phyloP scores from a whole-genome alignment of 2,113 vertebrate species.

The Brachypteracias leptosomus region DNA sequence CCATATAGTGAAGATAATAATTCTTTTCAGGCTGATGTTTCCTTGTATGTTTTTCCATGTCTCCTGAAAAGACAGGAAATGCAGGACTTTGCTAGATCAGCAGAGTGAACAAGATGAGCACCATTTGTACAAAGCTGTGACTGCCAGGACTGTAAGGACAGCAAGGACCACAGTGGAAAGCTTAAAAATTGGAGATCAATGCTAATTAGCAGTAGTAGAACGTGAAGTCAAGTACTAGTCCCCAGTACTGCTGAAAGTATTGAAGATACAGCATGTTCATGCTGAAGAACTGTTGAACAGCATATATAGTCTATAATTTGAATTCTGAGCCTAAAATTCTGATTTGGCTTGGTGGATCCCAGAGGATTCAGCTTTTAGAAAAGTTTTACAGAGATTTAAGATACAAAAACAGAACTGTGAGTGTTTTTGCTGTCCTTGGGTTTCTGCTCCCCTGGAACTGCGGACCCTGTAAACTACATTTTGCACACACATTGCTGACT shows the following conservation, averaged over 20 bases:
- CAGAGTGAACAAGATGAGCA: neutral
- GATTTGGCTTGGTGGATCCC: neutral
- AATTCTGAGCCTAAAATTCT: neutral
- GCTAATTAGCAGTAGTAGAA: neutral
- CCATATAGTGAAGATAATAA: neutral
- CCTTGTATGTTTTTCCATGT: neutral
- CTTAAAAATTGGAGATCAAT: neutral
- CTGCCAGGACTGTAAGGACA: neutral
- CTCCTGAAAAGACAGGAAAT: neutral
- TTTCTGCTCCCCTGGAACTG: neutral
- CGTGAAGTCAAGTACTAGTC: neutral
- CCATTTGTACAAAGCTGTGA: neutral
- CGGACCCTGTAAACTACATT: neutral
- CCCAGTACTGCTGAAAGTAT: neutral
- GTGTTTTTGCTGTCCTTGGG: neutral
- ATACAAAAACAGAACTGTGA: neutral
- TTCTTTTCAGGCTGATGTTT: neutral
- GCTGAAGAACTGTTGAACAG: neutral
- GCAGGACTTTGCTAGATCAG: neutral
- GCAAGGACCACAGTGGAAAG: neutral
- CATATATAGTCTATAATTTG: neutral
- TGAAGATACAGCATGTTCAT: neutral
- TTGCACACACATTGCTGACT: neutral
- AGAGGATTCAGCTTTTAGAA: neutral
- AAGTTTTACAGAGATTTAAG: neutral